These are phyloP conservation scores for Leptopilina boulardi DNA, from an alignment of 1,140 invertebrate genomes.

Conservation along the genomic window DNA sequence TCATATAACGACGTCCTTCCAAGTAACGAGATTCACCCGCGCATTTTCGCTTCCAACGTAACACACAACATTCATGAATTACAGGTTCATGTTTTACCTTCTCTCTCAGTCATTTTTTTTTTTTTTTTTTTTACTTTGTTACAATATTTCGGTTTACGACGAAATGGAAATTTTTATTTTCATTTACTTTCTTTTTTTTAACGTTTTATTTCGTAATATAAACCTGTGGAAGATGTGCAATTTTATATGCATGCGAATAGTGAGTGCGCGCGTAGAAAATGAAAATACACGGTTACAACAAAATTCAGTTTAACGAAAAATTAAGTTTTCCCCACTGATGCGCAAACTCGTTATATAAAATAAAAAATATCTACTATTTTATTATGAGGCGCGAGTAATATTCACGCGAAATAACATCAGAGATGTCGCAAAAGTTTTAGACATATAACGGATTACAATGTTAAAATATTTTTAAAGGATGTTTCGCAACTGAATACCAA, in stretches of 20 bases:
- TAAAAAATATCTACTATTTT: no score
- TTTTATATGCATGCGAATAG: neutral
- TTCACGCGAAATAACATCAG: no score
- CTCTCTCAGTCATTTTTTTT: neutral
- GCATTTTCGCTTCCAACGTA: constrained; percentile 14
- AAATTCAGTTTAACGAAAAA: neutral
- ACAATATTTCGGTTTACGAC: constrained; percentile 4
- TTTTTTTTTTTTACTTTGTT: neutral
- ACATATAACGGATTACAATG: no score
- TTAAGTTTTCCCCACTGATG: neutral
- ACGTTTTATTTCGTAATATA: neutral
- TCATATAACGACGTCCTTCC: constrained; percentile 16
- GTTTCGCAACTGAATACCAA: no score
- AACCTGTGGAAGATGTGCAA: neutral
- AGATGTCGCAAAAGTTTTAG: no score
- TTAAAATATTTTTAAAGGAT: no score
- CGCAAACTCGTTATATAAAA: no score
- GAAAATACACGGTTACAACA: neutral
- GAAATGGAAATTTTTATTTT: constrained; percentile 3
- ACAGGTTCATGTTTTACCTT: neutral
- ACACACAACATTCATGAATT: constrained; percentile 22
- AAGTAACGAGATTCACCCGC: constrained; percentile 24
- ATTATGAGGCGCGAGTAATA: no score
- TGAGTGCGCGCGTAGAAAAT: neutral
- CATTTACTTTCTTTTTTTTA: constrained; percentile 2